A percentile compares a stretch with the other conserved stretches of the same genome.
phyloP scores from a whole-genome alignment of 2,797 vertebrate genomes.

The Luscinia luscinia region DNA sequence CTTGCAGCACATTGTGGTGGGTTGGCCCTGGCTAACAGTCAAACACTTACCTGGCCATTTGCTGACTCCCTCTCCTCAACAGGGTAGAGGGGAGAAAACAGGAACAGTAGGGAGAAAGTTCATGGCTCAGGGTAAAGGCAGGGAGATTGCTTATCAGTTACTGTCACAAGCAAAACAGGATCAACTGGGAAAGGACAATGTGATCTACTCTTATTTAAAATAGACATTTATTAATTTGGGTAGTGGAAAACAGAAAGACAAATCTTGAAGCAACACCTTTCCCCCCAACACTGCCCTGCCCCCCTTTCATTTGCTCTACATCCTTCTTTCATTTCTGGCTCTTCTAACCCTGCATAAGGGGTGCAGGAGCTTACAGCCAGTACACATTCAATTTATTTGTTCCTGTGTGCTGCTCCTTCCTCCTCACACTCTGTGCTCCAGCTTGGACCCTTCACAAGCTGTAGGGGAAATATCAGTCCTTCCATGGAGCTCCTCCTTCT shows the following conservation, averaged over 20 bases:
- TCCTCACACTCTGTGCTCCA: background rate
- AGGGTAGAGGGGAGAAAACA: background rate
- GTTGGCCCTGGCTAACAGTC: background rate
- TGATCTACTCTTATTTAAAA: background rate
- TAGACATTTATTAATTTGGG: background rate
- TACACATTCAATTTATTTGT: background rate
- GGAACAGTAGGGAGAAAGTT: background rate
- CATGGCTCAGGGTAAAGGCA: background rate
- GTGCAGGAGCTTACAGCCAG: background rate
- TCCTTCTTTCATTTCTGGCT: background rate
- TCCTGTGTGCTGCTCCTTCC: background rate
- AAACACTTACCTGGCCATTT: background rate
- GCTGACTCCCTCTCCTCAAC: background rate
- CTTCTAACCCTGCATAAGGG: background rate
- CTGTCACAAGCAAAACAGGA: background rate
- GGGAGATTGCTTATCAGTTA: background rate
- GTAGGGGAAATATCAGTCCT: background rate
- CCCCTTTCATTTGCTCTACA: background rate
- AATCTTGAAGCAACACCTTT: background rate
- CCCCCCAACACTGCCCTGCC: rapidly evolving
- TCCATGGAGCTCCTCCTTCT: background rate
- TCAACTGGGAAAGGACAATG: background rate
- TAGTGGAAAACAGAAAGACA: background rate
- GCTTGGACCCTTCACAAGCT: background rate
- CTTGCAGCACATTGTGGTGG: rapidly evolving